Base-by-base conservation (phyloP, 2,888 invertebrate genomes). In the Esperia sulphurella region DNA sequence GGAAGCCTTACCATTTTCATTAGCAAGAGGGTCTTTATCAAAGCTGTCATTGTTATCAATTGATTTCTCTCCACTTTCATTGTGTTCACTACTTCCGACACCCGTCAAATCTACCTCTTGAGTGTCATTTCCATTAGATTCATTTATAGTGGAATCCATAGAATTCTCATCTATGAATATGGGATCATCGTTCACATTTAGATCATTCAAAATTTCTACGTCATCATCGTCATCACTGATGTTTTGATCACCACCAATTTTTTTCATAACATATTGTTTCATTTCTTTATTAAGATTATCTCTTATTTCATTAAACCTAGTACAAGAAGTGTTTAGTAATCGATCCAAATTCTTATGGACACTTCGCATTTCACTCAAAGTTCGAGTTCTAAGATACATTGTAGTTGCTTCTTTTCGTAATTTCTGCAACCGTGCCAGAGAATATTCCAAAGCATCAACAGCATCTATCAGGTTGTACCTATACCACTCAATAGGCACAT, bases 391-490 rank as follows among this genome's bases (percentile, higher is more conserved):
- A 39, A 90, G 74, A 61, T 85, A 87, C 48, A 84, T 60, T 0
- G 85, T 78, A 6, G 81, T 79, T 0, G 86, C 74, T 54, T 84
- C 88, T 57, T 85, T 88, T 51, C 91, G 91, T 35, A 92, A 65
- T 57, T 87, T 87, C 31, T 87, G 76, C 43, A 92, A 71, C 35
- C 91, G 84, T 13, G 85, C 75, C 14, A 91, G 73, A 6, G 92
- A 83, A 68, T 91, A 92, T 52, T 91, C 90, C 45, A 92, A 80
- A 29, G 92, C 87, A 53, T 91, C 90, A 29, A 91, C 84, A 0
- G 92, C 90, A 58, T 92, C 90, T 43, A 91, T 70, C 30, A 91
- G 78, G 54, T 92, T 92, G 57, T 90, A 91, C 50, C 92, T 84
- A 60, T 88, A 92, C 92, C 92, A 92, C 64, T 92, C 92, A 43